These are phyloP conservation scores for Enteromius unitaeniatus DNA, from an alignment of 2,797 vertebrate genomes.

Conservation along the genomic window DNA sequence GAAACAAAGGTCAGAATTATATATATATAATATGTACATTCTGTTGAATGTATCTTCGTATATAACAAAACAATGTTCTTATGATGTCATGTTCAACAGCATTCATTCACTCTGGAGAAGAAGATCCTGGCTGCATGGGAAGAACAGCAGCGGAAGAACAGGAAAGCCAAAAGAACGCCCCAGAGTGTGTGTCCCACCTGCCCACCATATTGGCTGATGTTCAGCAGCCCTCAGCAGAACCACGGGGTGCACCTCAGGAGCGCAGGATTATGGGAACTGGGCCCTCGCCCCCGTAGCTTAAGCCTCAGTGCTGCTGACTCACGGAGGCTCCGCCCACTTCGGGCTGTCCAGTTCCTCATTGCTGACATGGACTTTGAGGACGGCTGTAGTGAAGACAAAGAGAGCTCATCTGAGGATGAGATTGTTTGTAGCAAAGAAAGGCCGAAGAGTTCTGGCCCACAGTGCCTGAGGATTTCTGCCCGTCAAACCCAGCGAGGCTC, in stretches of 20 bases:
- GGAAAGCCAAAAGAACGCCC: slow-evolving; percentile 14
- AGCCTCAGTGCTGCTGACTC: slow-evolving; percentile 75
- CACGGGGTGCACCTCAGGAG: slow-evolving; percentile 42
- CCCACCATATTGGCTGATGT: slow-evolving; percentile 88
- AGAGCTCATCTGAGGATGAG: slow-evolving; percentile 71
- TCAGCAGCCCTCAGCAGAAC: slow-evolving; percentile 70
- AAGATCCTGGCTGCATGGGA: slow-evolving; percentile 81
- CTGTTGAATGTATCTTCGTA: neutral
- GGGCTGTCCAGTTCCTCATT: slow-evolving; percentile 62
- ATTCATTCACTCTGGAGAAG: slow-evolving; percentile 87
- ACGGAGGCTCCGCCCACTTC: slow-evolving; percentile 53
- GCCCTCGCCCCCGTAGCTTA: slow-evolving; percentile 69
- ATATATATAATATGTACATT: no score
- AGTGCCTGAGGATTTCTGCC: slow-evolving; percentile 61
- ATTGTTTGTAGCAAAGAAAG: slow-evolving; percentile 55
- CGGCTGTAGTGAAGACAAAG: slow-evolving; percentile 74
- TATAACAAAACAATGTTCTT: neutral
- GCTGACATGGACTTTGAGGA: slow-evolving; percentile 64
- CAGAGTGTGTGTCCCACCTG: slow-evolving; percentile 76
- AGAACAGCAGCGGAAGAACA: slow-evolving; percentile 63
- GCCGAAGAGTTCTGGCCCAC: slow-evolving; percentile 61
- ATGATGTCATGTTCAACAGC: slow-evolving; percentile 71
- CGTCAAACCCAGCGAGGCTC: slow-evolving; percentile 63
- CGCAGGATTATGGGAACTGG: slow-evolving; percentile 44
- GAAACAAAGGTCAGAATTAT: slow-evolving; percentile 77